phyloP scores from a whole-genome alignment of 2,888 invertebrate species.

The Agrotis clavis region DNA sequence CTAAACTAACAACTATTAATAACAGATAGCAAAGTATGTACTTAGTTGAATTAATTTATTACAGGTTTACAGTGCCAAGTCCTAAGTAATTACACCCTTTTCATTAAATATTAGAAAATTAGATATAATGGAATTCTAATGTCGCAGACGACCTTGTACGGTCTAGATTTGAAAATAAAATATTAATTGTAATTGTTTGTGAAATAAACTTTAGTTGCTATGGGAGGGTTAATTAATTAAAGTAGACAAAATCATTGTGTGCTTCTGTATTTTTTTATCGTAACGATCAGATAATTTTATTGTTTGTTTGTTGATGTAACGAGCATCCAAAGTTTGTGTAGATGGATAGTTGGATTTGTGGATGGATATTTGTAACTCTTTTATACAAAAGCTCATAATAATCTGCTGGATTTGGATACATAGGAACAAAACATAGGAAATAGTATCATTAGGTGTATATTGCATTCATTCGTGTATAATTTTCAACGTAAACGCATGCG shows the following conservation, averaged over 20 bases:
- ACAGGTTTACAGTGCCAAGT: neutral
- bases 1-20: slow-evolving; percentile 29
- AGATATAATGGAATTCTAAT: neutral
- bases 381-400: no score
- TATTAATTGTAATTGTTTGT: neutral
- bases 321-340: neutral
- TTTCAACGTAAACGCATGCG: no score
- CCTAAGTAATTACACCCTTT: slow-evolving; percentile 23
- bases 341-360: no score
- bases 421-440: no score
- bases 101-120: neutral
- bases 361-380: no score
- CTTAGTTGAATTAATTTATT: slow-evolving; percentile 17
- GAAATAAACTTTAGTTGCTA: neutral
- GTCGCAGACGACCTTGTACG: slow-evolving; percentile 1
- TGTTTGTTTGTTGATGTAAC: neutral
- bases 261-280: neutral
- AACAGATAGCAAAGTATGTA: neutral
- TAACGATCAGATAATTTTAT: no score
- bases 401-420: no score
- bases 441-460: no score
- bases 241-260: neutral
- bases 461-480: no score
- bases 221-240: neutral
- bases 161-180: slow-evolving; percentile 4